Percentiles rank a stretch among this genome's conserved stretches.
phyloP scores from a whole-genome alignment of 2,113 vertebrate genomes.

The Mesembrinibis cayennensis region DNA sequence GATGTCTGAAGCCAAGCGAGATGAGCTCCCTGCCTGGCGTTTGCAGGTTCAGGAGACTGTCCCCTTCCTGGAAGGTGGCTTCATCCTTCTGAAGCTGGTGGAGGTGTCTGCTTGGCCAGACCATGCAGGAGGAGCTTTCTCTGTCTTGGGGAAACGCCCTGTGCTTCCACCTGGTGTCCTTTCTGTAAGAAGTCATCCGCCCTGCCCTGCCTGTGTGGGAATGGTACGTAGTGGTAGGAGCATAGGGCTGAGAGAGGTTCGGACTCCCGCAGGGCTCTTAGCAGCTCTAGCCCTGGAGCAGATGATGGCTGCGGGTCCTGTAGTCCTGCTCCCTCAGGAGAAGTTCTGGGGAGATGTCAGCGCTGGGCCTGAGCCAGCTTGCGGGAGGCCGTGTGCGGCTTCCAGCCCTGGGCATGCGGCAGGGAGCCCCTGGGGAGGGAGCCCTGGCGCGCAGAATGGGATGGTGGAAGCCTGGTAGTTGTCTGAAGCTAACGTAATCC shows the following conservation, averaged over 20 bases:
- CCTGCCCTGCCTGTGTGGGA: background rate
- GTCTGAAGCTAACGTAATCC: background rate
- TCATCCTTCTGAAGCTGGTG: background rate
- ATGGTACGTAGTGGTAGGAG: fast-evolving
- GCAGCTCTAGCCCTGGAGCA: background rate
- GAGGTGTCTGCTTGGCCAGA: background rate
- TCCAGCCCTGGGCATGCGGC: fast-evolving
- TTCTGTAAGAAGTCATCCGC: background rate
- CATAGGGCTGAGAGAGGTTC: background rate
- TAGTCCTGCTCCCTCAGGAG: background rate
- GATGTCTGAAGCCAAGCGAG: background rate
- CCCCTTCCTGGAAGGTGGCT: background rate
- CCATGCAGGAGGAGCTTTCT: background rate
- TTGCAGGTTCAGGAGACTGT: background rate
- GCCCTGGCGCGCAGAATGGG: too few species aligned
- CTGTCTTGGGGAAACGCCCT: background rate
- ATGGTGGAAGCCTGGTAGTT: background rate
- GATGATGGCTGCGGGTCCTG: background rate
- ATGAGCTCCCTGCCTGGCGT: background rate
- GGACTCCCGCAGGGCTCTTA: background rate
- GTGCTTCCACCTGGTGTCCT: background rate
- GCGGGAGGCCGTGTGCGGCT: fast-evolving
- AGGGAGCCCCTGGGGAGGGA: background rate
- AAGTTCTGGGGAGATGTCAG: background rate
- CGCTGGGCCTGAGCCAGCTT: background rate